A percentile compares a stretch with the other conserved stretches of the same genome.
phyloP scores from a whole-genome alignment of 2,113 vertebrate species.

The Gasterosteus nipponicus region DNA sequence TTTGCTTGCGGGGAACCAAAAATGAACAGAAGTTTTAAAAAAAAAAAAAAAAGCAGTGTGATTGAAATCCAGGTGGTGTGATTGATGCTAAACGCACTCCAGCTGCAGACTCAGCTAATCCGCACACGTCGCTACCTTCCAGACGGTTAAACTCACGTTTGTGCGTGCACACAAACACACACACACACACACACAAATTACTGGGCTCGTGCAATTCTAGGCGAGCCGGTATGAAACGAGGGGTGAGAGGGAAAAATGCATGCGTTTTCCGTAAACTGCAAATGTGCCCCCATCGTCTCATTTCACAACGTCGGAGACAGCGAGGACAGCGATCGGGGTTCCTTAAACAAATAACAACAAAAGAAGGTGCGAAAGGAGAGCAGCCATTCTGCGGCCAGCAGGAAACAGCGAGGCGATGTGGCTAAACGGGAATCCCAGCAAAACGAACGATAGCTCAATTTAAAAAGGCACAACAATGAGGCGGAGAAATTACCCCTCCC shows the following conservation, averaged over 20 bases:
- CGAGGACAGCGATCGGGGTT: not conserved
- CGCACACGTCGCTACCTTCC: conserved; percentile 10
- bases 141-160: not conserved
- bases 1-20: not conserved
- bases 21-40: no score
- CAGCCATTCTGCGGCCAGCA: conserved; percentile 24
- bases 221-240: not conserved
- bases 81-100: conserved; percentile 10
- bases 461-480: not conserved
- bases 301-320: not conserved
- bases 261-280: not conserved
- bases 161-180: not conserved
- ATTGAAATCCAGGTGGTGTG: conserved; percentile 17
- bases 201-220: no score
- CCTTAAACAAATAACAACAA: conserved; percentile 21
- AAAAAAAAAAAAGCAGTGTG: not conserved
- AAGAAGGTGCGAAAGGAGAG: conserved; percentile 21
- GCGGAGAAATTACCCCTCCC: conserved; percentile 52
- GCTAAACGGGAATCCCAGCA: not conserved
- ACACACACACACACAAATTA: no score
- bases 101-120: conserved; percentile 53
- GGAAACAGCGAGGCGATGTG: not conserved
- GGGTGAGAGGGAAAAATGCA: not conserved
- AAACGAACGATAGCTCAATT: conserved; percentile 5
- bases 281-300: not conserved